A percentile compares a stretch with the other conserved stretches of the same genome.
phyloP scores from a whole-genome alignment of 1,140 invertebrate genomes.

The Magallana ariakensis region DNA sequence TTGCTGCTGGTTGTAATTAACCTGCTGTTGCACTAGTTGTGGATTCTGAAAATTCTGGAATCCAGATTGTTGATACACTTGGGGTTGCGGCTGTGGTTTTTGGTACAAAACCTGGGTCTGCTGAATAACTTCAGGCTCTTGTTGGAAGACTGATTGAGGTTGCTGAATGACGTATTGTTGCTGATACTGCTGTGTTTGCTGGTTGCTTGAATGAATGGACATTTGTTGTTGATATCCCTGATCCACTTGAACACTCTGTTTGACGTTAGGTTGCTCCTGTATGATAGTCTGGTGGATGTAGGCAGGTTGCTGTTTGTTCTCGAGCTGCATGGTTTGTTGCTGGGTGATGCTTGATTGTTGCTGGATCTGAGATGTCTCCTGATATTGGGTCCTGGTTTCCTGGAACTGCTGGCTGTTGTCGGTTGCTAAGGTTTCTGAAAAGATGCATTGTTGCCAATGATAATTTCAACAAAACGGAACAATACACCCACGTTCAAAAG shows the following conservation, averaged over 20 bases:
- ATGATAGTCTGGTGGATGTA: conserved; percentile 18
- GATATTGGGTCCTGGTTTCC: background rate
- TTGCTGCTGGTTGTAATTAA: background rate
- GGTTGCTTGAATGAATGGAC: background rate
- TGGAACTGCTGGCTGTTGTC: background rate
- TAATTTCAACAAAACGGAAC: too few relatives aligned
- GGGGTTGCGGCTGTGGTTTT: conserved; percentile 20
- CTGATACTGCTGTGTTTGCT: conserved; percentile 21
- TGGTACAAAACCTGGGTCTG: conserved; percentile 5
- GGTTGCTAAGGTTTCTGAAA: background rate
- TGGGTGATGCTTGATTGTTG: background rate
- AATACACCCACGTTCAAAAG: too few relatives aligned
- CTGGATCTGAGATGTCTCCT: conserved; percentile 8
- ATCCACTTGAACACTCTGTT: background rate
- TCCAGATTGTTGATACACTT: background rate
- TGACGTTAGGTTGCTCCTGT: background rate
- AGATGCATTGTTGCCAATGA: too few relatives aligned
- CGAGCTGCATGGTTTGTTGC: background rate
- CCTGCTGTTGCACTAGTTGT: background rate
- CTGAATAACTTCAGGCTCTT: conserved; percentile 38
- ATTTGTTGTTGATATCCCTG: conserved; percentile 21
- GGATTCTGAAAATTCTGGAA: background rate
- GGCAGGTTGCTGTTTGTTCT: background rate
- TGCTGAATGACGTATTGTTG: conserved; percentile 20
- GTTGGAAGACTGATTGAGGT: conserved; percentile 28